These are phyloP conservation scores for Drosophila flavopinicola DNA, from an alignment of 2,888 invertebrate genomes.

Conservation along the genomic window DNA sequence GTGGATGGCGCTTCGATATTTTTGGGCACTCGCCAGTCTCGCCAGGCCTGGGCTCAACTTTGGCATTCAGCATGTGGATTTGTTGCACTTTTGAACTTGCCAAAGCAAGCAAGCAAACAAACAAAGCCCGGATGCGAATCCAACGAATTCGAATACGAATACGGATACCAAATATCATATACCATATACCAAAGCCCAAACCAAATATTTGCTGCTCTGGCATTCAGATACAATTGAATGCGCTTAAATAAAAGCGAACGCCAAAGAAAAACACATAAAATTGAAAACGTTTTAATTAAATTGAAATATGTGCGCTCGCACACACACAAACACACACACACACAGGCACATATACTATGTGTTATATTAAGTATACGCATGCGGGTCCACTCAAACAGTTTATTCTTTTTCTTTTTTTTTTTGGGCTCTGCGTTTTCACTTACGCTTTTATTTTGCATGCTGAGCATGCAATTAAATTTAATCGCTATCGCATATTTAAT, in stretches of 20 bases:
- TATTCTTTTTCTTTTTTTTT: conserved; percentile 4
- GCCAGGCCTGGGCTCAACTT: conserved; percentile 34
- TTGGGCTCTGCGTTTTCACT: conserved; percentile 2
- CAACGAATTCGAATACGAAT: background rate
- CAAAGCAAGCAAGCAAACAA: conserved; percentile 24
- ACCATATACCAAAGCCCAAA: too few relatives aligned
- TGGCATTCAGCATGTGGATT: conserved; percentile 45
- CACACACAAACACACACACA: conserved; percentile 1
- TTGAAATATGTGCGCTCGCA: conserved; percentile 39
- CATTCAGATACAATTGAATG: conserved; percentile 39
- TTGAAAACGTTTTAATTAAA: conserved; percentile 66
- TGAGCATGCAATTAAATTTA: conserved; percentile 59
- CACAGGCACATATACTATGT: too few relatives aligned
- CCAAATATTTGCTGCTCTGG: conserved; percentile 42
- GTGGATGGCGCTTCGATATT: background rate
- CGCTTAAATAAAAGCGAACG: conserved; percentile 34
- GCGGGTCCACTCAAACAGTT: conserved; percentile 13
- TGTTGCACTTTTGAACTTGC: conserved; percentile 44
- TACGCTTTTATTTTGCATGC: conserved; percentile 8
- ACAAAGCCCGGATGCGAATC: conserved; percentile 5
- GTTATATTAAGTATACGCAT: background rate
- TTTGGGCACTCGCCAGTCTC: conserved; percentile 46
- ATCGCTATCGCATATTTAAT: conserved; percentile 64
- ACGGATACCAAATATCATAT: too few relatives aligned
- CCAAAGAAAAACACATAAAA: conserved; percentile 29